Evolutionary conservation across 2,888 invertebrate genomes (phyloP), one percentile per base, ranked within the genome.

Genomic region (Coleophora deauratella): DNA sequence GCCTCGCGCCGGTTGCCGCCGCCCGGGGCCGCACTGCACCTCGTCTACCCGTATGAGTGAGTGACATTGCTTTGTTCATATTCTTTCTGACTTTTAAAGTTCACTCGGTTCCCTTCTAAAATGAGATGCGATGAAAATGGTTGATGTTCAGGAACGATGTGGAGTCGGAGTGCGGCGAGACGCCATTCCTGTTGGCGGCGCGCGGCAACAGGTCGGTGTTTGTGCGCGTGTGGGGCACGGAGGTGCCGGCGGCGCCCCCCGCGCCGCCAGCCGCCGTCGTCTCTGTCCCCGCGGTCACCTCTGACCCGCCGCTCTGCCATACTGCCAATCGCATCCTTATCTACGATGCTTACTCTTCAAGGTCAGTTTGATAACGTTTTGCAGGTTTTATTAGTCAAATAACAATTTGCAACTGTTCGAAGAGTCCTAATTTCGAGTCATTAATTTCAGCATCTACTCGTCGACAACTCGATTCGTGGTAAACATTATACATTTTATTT

Each of bases 221-320:
- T 67, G 82, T 95, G 43, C 87, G 94, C 51, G 93, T 94, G 34
- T 94, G 94, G 94, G 95, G 95, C 35, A 90, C 90, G 51, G 91
- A 93, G 60, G 66, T 94, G 50, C 89, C 92, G 51, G 61, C 91
- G 40, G 89, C 91, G 1, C 90, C 32, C 89, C 90, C 57, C 87
- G 90, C 3, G n/a, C 72, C 88, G 4, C 68, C 87, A 44, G 88
- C 89, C 52, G 74, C 89, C 12, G 89, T 90, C 54, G 88, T 90
- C 2, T 75, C 88, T 6, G 72, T 88, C 11, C 30, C 15, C 11
- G 9, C 15, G 3, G 38, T 14, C 10, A 21, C 27, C 31, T 9
- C 21, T 44, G 91, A 91, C 52, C 85, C 89, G 2, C 87, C 88
- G 46, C 87, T 91, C 45, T 95, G 95, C 66, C 90, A 91, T 41